These are phyloP conservation scores for Agonum fuliginosum DNA, from an alignment of 2,888 invertebrate genomes.

Conservation along the genomic window DNA sequence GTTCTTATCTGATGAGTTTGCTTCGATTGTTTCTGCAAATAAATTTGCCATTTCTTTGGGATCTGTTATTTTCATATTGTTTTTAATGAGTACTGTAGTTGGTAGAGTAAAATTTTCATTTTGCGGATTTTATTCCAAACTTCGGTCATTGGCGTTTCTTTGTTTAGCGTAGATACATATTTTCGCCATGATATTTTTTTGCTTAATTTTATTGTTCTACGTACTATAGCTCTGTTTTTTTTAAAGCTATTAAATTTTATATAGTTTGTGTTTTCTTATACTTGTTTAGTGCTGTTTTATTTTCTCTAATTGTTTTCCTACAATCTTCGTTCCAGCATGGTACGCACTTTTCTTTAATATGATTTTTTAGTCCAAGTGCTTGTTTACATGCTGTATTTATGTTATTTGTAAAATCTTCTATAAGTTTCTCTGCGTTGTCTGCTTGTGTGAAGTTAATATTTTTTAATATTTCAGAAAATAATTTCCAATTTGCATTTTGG, in stretches of 20 bases:
- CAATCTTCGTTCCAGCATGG: slow-evolving; percentile 20
- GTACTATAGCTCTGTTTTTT: not conserved
- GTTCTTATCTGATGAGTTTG: not conserved
- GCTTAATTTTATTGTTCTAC: slow-evolving; percentile 3
- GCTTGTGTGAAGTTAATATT: not conserved
- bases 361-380: not conserved
- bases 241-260: slow-evolving; percentile 1
- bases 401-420: not conserved
- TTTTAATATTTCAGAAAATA: not conserved
- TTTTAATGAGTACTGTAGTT: not conserved
- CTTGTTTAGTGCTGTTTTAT: not conserved
- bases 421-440: not conserved
- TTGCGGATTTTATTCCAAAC: slow-evolving; percentile 17
- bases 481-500: not conserved
- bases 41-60: slow-evolving; percentile 1
- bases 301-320: not conserved
- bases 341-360: not conserved
- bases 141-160: not conserved
- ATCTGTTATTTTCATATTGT: not conserved
- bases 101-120: not conserved
- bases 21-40: not conserved
- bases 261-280: not conserved
- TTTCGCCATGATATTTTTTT: slow-evolving; percentile 7
- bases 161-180: not conserved
- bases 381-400: not conserved